Conservation (phyloP, 2,113 vertebrate genomes). For the Sceloporus undulatus region DNA sequence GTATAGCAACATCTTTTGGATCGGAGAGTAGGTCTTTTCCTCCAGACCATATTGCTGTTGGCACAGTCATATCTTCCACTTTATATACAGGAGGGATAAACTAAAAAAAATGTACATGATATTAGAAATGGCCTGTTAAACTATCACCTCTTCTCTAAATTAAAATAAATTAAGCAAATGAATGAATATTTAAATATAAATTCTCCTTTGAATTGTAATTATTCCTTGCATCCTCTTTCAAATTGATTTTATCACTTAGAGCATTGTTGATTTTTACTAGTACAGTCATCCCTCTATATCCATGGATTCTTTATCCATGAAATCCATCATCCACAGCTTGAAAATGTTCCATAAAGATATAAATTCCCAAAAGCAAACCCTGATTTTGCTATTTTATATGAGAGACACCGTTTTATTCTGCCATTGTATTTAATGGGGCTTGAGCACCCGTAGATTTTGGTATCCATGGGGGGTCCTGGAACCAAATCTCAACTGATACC, state of each 20-base stretch:
- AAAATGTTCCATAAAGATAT: too few species aligned
- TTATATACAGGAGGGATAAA: constrained; percentile 83
- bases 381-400: too few species aligned
- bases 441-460: too few species aligned
- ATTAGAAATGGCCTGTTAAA: not conserved
- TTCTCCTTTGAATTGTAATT: not conserved
- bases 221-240: not conserved
- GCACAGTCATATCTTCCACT: constrained; percentile 74
- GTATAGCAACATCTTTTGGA: constrained; percentile 66
- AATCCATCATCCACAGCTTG: too few species aligned
- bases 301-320: too few species aligned
- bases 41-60: constrained; percentile 77
- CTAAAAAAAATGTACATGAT: constrained; percentile 72
- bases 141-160: not conserved
- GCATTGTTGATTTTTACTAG: not conserved
- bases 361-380: too few species aligned
- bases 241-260: not conserved
- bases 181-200: not conserved
- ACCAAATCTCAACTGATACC: too few species aligned
- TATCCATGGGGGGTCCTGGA: too few species aligned
- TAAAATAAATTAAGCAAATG: not conserved
- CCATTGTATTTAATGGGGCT: too few species aligned
- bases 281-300: too few species aligned
- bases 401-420: too few species aligned
- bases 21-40: constrained; percentile 77